A percentile compares a stretch with the other conserved stretches of the same genome.
phyloP scores from a whole-genome alignment of 2,797 vertebrate genomes.

The Hypotaenidia okinawae region DNA sequence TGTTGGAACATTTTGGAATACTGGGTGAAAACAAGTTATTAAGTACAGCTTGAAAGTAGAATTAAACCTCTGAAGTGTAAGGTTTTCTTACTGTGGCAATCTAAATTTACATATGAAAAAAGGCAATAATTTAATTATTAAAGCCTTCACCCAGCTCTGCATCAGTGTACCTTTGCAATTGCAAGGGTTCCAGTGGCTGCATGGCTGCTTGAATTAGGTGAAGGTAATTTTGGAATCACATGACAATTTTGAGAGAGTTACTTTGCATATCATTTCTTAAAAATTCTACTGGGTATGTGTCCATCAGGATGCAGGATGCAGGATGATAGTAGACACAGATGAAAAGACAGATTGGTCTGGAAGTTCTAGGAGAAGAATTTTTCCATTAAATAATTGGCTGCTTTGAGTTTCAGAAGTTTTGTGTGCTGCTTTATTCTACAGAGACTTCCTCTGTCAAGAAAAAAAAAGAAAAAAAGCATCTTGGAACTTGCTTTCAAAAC shows the following conservation, averaged over 20 bases:
- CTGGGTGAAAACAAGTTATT: background rate
- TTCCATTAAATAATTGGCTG: background rate
- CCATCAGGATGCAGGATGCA: background rate
- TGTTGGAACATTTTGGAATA: slow-evolving; percentile 23
- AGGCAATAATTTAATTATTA: background rate
- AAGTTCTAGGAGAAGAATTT: background rate
- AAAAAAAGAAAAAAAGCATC: background rate
- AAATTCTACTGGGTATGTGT: background rate
- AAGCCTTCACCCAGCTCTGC: background rate
- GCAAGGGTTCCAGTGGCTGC: background rate
- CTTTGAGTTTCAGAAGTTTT: background rate
- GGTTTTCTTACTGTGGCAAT: background rate
- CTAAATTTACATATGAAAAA: background rate
- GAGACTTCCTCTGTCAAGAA: background rate
- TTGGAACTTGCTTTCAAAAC: background rate
- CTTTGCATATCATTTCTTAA: background rate
- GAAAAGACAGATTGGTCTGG: background rate
- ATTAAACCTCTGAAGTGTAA: background rate
- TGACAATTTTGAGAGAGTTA: background rate
- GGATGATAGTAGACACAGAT: background rate
- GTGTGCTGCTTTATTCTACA: background rate
- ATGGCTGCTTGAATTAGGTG: background rate
- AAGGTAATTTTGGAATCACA: background rate
- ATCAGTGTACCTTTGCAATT: background rate
- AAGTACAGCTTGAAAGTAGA: slow-evolving; percentile 8